Conservation (phyloP, 2,113 vertebrate genomes). For the Thoracochromis brauschi region DNA sequence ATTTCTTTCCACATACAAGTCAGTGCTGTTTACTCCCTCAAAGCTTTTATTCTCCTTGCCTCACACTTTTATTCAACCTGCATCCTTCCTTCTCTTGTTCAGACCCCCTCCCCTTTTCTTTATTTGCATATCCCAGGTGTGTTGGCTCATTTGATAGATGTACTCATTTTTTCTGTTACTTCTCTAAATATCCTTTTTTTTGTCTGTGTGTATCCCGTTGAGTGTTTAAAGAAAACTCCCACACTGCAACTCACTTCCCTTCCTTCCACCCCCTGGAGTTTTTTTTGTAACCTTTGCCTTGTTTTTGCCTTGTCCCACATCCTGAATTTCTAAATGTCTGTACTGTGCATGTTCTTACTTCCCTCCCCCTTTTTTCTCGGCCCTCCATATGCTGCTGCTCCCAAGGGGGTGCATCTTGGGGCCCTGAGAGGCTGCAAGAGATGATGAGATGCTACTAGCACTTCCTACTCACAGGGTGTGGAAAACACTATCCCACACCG, state of each 20-base stretch:
- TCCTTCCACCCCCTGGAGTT: not conserved
- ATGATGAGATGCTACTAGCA: not conserved
- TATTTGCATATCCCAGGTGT: slow-evolving; percentile 40
- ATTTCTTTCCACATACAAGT: not conserved
- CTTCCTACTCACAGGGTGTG: not conserved
- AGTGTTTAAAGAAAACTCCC: not conserved
- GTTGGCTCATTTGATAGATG: not conserved
- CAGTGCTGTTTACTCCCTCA: not conserved
- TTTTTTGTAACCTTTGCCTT: not conserved
- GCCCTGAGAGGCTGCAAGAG: not conserved
- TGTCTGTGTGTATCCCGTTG: not conserved
- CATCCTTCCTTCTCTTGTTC: not conserved
- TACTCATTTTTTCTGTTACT: not conserved
- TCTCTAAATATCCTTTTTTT: not conserved
- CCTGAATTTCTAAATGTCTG: not conserved
- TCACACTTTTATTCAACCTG: not conserved
- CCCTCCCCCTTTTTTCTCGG: not conserved
- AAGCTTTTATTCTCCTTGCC: not conserved
- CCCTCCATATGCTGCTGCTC: not conserved
- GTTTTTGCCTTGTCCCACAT: not conserved
- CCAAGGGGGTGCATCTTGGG: not conserved
- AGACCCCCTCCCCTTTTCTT: not conserved
- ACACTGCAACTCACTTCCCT: not conserved
- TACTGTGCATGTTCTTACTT: not conserved
- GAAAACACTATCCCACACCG: not conserved